These are phyloP conservation scores for Leptoclinus maculatus DNA, from an alignment of 2,797 vertebrate genomes.

Conservation along the genomic window DNA sequence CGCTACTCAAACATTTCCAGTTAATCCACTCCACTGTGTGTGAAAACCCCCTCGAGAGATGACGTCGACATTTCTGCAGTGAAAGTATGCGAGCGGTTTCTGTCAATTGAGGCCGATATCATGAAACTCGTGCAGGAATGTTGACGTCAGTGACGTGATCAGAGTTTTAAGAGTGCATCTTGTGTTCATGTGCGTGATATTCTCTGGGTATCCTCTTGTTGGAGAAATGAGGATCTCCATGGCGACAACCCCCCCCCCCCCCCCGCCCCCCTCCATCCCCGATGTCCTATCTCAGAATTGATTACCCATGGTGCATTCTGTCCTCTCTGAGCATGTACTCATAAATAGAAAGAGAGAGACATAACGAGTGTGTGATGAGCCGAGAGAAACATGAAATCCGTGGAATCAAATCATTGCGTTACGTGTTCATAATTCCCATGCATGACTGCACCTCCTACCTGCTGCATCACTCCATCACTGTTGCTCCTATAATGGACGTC, in stretches of 20 bases:
- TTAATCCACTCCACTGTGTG: background rate
- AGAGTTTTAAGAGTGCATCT: conserved; percentile 19
- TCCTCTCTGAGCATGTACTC: conserved; percentile 37
- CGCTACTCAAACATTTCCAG: background rate
- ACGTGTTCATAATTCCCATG: conserved; percentile 3
- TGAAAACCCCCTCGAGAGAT: background rate
- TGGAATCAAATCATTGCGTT: conserved; percentile 14
- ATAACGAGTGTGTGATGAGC: background rate
- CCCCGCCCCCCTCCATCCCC: background rate
- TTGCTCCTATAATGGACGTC: background rate
- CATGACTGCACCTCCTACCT: conserved; percentile 12
- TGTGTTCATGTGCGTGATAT: background rate
- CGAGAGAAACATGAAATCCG: background rate
- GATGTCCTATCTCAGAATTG: conserved; percentile 36
- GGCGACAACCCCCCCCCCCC: conserved; percentile 16
- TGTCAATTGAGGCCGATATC: background rate
- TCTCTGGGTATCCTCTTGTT: background rate
- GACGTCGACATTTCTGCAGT: background rate
- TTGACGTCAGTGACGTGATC: conserved; percentile 6
- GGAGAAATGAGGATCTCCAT: conserved; percentile 47
- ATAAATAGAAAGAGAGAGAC: conserved; percentile 25
- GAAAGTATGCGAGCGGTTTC: background rate
- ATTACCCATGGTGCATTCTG: conserved; percentile 51
- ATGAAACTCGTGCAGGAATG: conserved; percentile 41
- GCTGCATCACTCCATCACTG: background rate